Evolutionary conservation across 2,113 vertebrate species (phyloP).

Genomic region (Dinomys branickii): DNA sequence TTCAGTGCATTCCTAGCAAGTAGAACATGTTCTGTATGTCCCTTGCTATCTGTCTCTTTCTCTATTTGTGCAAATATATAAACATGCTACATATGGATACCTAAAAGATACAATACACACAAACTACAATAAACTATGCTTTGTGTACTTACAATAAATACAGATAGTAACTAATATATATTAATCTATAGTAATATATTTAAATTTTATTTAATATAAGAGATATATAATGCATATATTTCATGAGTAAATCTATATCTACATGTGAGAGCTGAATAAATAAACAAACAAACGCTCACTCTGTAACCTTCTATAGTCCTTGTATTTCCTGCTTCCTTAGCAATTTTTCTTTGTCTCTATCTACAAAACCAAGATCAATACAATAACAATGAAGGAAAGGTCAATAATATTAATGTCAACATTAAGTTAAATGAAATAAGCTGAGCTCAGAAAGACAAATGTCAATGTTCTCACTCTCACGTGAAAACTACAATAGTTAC

Average conservation of each 20-base stretch:
- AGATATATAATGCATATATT: neutral
- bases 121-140: neutral
- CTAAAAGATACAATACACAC: neutral
- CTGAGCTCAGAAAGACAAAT: neutral
- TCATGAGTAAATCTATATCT: neutral
- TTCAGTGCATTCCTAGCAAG: neutral
- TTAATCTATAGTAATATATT: neutral
- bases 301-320: neutral
- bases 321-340: neutral
- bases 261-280: neutral
- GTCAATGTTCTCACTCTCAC: neutral
- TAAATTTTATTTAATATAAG: neutral
- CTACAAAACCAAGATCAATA: neutral
- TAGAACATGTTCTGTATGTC: neutral
- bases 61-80: rapidly evolving
- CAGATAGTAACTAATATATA: neutral
- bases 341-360: neutral
- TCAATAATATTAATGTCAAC: neutral
- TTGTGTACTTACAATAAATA: no score
- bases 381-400: neutral
- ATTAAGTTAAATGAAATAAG: neutral
- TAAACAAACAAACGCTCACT: neutral
- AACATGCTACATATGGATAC: neutral
- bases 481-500: neutral
- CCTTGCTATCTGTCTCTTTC: neutral